A percentile compares a stretch with the other conserved stretches of the same genome.
Conservation (phyloP, 30 jellyfish, hydroid and myxozoan species). For the Turritopsis rubra region DNA sequence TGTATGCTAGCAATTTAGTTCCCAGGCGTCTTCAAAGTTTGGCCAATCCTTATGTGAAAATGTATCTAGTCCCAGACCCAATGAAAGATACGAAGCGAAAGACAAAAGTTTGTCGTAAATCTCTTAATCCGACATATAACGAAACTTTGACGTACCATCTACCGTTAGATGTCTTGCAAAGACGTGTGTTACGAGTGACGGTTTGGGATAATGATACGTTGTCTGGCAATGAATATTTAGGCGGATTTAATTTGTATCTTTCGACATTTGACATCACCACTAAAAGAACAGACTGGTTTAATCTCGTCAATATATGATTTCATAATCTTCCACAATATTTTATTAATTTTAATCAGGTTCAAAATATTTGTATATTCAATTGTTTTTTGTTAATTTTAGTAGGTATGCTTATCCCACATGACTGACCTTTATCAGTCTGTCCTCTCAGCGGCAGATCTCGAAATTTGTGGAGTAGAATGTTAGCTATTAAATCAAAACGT, state of each 20-base stretch:
- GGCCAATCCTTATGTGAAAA: slow-evolving; percentile 80
- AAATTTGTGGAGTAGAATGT: too few relatives aligned
- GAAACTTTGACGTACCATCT: slow-evolving; percentile 57
- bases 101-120: slow-evolving; percentile 63
- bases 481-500: too few relatives aligned
- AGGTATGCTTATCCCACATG: too few relatives aligned
- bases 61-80: slow-evolving; percentile 79
- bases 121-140: slow-evolving; percentile 82
- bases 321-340: neutral
- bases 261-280: slow-evolving; percentile 55
- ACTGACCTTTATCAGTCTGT: too few relatives aligned
- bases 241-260: slow-evolving; percentile 72
- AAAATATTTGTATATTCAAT: too few relatives aligned
- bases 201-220: slow-evolving; percentile 83
- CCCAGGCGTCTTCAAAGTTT: slow-evolving; percentile 74
- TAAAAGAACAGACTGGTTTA: slow-evolving; percentile 54
- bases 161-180: slow-evolving; percentile 42
- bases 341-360: neutral
- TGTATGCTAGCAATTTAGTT: slow-evolving; percentile 60
- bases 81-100: slow-evolving; percentile 63
- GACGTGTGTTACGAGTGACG: slow-evolving; percentile 59
- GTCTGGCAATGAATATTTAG: slow-evolving; percentile 63
- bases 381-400: too few relatives aligned
- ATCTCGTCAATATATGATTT: slow-evolving; percentile 34
- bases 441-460: too few relatives aligned